These are phyloP conservation scores for Euleptes europaea DNA, from an alignment of 2,113 vertebrate species.

Conservation along the genomic window DNA sequence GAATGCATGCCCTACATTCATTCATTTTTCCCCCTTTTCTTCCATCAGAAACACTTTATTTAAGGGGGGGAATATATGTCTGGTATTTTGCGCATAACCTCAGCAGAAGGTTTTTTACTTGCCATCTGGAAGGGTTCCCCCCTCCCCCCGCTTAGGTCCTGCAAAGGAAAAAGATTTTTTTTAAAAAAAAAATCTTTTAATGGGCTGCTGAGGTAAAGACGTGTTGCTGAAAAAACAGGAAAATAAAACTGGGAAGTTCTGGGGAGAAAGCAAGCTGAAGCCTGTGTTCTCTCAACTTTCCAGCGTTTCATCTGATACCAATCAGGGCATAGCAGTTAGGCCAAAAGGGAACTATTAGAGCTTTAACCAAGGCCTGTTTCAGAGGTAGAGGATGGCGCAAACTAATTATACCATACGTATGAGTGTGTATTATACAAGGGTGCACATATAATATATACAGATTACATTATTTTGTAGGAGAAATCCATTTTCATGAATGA, in stretches of 20 bases:
- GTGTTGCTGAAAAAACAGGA: conserved; percentile 57
- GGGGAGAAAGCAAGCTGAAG: conserved; percentile 23
- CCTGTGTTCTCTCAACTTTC: conserved; percentile 60
- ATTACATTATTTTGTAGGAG: conserved; percentile 29
- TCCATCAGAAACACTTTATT: conserved; percentile 66
- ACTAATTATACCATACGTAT: conserved; percentile 25
- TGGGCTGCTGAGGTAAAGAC: conserved; percentile 22
- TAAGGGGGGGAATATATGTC: conserved; percentile 58
- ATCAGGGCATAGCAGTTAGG: conserved; percentile 61
- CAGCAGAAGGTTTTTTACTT: conserved; percentile 76
- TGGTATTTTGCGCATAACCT: conserved; percentile 74
- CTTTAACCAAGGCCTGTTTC: conserved; percentile 61
- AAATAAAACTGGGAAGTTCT: conserved; percentile 37
- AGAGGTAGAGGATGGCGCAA: conserved; percentile 49
- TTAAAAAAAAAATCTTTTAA: conserved; percentile 50
- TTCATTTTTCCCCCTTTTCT: neutral
- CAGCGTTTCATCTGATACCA: conserved; percentile 65
- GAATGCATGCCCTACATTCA: conserved; percentile 36
- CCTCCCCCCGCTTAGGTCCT: conserved; percentile 58
- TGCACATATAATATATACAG: neutral
- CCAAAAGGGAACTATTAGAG: conserved; percentile 65
- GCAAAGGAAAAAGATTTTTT: conserved; percentile 67
- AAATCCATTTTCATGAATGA: conserved; percentile 39
- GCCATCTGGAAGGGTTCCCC: conserved; percentile 72
- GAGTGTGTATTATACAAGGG: neutral